Evolutionary conservation across 2,797 vertebrate genomes (phyloP), one percentile per base, ranked within the genome.

Genomic region (Gadopsis marmoratus): DNA sequence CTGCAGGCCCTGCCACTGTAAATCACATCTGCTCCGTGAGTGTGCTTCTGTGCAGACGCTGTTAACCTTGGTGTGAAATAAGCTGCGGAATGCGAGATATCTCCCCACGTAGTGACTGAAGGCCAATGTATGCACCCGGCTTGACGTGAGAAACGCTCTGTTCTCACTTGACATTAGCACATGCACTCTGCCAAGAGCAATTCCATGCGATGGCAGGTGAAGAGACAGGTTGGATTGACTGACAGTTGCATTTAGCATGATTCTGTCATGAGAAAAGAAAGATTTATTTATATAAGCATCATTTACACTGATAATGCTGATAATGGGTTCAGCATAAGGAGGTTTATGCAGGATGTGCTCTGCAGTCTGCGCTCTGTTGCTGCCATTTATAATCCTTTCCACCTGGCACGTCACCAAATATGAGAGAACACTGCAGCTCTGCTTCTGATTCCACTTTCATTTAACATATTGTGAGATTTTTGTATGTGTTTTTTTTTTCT

Each of bases 41-140:
- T 39, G 51, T 45, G 45, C 43, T 59, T 73, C 56, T 70, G 41
- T 45, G 41, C 23, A 39, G 45, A 5, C 56, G 33, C 41, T 61
- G 64, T 84, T 79, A 82, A 78, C 83, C 72, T 75, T 41, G 51
- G 72, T 79, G 76, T 63, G 69, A 88, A 88, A 76, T 51, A 64
- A 68, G 37, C 54, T 67, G 48, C 51, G 45, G 53, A 45, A 48
- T 60, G 55, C 69, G 76, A 67, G 67, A 67, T 37, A 62, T 76
- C 50, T 65, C 65, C 51, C 53, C 59, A 11, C 31, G 48, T 14
- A 37, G 33, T 19, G 47, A 74, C 45, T 71, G 72, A 77, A 79
- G 66, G 61, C 67, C 51, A 33, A 31, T 19, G 21, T 55, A 66
- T 71, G 62, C 59, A 45, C 51, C 43, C 21, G 19, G 53, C n/a